phyloP scores from a whole-genome alignment of 2,888 invertebrate species.

The Drosophila lutescens region DNA sequence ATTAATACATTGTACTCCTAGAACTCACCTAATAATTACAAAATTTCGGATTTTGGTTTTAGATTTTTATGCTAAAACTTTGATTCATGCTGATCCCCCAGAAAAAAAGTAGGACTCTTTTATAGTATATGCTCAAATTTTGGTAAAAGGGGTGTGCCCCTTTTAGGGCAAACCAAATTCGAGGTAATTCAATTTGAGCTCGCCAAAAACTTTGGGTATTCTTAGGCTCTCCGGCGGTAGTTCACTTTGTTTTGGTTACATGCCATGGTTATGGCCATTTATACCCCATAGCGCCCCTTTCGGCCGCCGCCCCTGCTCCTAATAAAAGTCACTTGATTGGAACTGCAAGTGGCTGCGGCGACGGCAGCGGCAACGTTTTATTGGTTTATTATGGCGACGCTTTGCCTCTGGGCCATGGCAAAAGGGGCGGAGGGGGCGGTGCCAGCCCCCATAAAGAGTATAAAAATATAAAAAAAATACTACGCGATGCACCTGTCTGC shows the following conservation, averaged over 20 bases:
- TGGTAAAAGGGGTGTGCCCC: no score
- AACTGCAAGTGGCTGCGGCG: conserved; percentile 69
- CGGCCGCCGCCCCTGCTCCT: conserved; percentile 37
- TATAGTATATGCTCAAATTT: no score
- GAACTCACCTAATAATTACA: no score
- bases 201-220: conserved; percentile 9
- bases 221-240: conserved; percentile 44
- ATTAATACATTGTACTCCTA: no score
- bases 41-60: no score
- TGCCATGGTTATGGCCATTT: conserved; percentile 73
- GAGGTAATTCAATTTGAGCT: background rate
- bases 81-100: no score
- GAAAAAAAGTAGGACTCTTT: no score
- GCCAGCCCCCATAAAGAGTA: conserved; percentile 41
- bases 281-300: conserved; percentile 43
- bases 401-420: conserved; percentile 26
- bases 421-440: background rate
- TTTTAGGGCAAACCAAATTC: conserved; percentile 10
- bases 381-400: conserved; percentile 72
- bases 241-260: conserved; percentile 73
- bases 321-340: conserved; percentile 77
- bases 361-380: conserved; percentile 51
- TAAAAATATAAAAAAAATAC: conserved; percentile 14
- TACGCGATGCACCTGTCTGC: conserved; percentile 52
- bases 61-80: no score